Conservation (phyloP, 1,140 invertebrate species). For the Sitodiplosis mosellana region DNA sequence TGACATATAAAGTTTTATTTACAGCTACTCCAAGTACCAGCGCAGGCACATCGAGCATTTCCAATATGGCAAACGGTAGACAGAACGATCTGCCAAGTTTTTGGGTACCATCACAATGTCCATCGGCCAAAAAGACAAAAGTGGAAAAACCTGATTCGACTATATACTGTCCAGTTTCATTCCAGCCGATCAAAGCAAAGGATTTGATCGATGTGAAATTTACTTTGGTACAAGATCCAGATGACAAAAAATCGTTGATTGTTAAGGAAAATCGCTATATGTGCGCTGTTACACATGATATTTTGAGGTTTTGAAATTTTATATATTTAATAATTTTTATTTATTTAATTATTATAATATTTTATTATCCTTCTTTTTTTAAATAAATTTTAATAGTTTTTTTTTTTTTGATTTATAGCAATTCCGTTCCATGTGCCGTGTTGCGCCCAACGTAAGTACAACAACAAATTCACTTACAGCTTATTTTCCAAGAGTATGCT, state of each 20-base stretch:
- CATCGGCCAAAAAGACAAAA: conserved; percentile 50
- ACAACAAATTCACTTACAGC: neutral
- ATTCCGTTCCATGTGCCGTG: conserved; percentile 84
- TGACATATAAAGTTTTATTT: conserved; percentile 12
- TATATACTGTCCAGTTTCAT: conserved; percentile 89
- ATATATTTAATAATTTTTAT: too few species aligned
- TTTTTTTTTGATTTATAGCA: too few species aligned
- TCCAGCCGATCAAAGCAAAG: conserved; percentile 68
- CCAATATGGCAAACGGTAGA: conserved; percentile 50
- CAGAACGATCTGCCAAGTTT: conserved; percentile 79
- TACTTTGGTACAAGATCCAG: conserved; percentile 68
- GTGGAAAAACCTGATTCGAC: conserved; percentile 75
- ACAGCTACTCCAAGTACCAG: conserved; percentile 6
- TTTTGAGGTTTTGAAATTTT: too few species aligned
- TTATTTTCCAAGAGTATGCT: too few species aligned
- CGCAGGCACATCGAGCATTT: conserved; percentile 34
- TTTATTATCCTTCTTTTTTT: too few species aligned
- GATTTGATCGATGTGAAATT: conserved; percentile 91
- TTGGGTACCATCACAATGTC: conserved; percentile 93
- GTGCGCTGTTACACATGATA: conserved; percentile 93
- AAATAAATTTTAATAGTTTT: too few species aligned
- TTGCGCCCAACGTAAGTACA: conserved; percentile 67
- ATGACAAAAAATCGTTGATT: conserved; percentile 64
- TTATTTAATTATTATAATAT: too few species aligned
- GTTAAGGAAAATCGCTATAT: conserved; percentile 81